Conservation (phyloP, 2,888 invertebrate genomes). For the Colostygia pectinataria region DNA sequence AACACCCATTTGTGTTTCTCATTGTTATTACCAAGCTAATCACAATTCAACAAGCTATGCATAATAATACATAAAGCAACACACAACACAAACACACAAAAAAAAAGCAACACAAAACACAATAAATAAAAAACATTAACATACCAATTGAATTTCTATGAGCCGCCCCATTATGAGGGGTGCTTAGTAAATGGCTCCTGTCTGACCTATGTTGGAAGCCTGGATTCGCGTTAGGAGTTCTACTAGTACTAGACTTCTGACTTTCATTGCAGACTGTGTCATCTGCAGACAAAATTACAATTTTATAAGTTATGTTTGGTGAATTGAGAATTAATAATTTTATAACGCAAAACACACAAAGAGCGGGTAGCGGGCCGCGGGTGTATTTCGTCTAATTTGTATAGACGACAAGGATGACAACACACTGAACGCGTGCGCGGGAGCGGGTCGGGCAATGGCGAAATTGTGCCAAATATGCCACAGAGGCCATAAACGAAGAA, state of each 20-base stretch:
- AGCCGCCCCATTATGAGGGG: slow-evolving; percentile 69
- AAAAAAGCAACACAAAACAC: slow-evolving; percentile 21
- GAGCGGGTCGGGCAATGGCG: too few species aligned
- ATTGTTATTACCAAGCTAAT: too few species aligned
- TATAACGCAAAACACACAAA: too few species aligned
- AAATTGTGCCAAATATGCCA: too few species aligned
- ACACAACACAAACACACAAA: background rate
- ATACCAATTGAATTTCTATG: slow-evolving; percentile 74
- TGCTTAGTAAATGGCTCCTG: slow-evolving; percentile 53
- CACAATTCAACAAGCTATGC: background rate
- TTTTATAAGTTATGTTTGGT: slow-evolving; percentile 38
- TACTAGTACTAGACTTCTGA: slow-evolving; percentile 69
- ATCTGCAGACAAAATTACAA: slow-evolving; percentile 72
- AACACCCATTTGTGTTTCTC: too few species aligned
- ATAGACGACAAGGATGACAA: too few species aligned
- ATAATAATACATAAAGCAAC: background rate
- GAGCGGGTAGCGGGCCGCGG: too few species aligned
- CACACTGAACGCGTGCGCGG: too few species aligned
- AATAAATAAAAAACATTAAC: slow-evolving; percentile 43
- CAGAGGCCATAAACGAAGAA: too few species aligned
- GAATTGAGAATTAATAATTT: slow-evolving; percentile 36
- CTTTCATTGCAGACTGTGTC: slow-evolving; percentile 74
- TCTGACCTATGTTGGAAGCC: slow-evolving; percentile 66
- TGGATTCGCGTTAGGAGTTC: slow-evolving; percentile 58
- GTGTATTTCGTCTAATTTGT: too few species aligned